Evolutionary conservation across 2,888 invertebrate genomes (phyloP), one percentile per base, ranked within the genome.

Genomic region (Thyatira batis): DNA sequence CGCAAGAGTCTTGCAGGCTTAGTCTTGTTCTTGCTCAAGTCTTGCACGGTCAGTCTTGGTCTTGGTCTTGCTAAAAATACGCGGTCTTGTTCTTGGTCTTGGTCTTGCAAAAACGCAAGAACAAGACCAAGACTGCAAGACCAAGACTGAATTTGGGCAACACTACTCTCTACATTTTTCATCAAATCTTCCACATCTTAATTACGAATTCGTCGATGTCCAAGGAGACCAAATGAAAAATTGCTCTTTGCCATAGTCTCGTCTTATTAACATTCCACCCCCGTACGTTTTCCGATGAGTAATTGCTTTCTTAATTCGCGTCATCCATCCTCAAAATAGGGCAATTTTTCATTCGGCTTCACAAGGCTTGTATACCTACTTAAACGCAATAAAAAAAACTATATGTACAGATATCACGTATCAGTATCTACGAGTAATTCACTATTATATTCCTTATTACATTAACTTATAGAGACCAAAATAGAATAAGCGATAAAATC

Each of bases 231-330:
- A 78, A 84, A 86, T 89, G 88, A 89, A 87, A 89, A 88, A 89
- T 88, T 82, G 79, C 83, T 84, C 78, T 74, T n/a, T 67, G 65
- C 77, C 80, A 82, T 82, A 82, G 80, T 84, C 78, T 82, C 81
- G 67, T 86, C 90, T 87, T 89, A 92, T 92, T 92, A 91, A 84
- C 87, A 92, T 92, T 89, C 89, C 85, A 76, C 87, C 89, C 89
- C 82, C 81, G 89, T 85, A 77, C 84, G 79, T 85, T 81, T 82
- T 80, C 79, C 84, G 89, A 92, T 92, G 92, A 92, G 91, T 89
- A 90, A 92, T 92, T 92, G 90, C 91, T 88, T 87, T 87, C 92
- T 92, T 92, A 92, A 92, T 92, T 92, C 85, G 78, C 84, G 87
- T 86, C 92, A 92, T 92, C 88, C 88, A 92, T 92, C 89, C 87